These are phyloP conservation scores for Philereme vetulata DNA, from an alignment of 2,888 invertebrate genomes.

Conservation along the genomic window DNA sequence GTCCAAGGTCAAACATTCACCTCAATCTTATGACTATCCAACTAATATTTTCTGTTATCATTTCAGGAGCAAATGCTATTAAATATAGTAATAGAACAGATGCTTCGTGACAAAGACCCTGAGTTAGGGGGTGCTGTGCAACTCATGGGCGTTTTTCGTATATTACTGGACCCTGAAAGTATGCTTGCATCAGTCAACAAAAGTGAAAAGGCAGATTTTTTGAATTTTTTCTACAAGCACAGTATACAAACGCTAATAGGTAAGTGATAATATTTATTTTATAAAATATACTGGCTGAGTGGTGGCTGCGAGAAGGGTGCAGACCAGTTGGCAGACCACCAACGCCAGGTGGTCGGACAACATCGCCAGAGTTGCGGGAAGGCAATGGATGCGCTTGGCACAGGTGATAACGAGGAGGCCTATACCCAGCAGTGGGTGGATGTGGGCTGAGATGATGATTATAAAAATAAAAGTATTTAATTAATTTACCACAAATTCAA, in stretches of 20 bases:
- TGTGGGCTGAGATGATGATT: too few relatives aligned
- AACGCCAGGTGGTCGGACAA: too few relatives aligned
- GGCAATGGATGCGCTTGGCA: too few relatives aligned
- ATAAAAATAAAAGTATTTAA: too few relatives aligned
- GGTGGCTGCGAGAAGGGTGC: too few relatives aligned
- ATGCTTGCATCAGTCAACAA: conserved; percentile 97
- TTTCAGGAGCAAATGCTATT: conserved; percentile 95
- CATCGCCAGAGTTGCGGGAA: too few relatives aligned
- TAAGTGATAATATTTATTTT: conserved; percentile 63
- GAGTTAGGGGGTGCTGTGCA: conserved; percentile 99
- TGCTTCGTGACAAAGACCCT: conserved; percentile 98
- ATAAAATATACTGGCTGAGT: conserved; percentile 1
- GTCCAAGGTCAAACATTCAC: conserved; percentile 22
- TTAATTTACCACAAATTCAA: too few relatives aligned
- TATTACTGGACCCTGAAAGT: conserved; percentile 98
- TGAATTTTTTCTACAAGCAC: conserved; percentile 99
- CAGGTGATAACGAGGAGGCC: too few relatives aligned
- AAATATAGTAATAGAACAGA: conserved; percentile 99
- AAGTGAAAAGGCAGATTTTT: conserved; percentile 98
- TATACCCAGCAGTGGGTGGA: too few relatives aligned
- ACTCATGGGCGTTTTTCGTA: conserved; percentile 96
- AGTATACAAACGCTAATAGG: conserved; percentile 98
- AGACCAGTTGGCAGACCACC: too few relatives aligned
- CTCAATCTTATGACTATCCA: conserved; percentile 24
- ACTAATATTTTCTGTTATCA: conserved; percentile 26